Conservation (phyloP, 2,797 vertebrate species). For the Mico argentatus region DNA sequence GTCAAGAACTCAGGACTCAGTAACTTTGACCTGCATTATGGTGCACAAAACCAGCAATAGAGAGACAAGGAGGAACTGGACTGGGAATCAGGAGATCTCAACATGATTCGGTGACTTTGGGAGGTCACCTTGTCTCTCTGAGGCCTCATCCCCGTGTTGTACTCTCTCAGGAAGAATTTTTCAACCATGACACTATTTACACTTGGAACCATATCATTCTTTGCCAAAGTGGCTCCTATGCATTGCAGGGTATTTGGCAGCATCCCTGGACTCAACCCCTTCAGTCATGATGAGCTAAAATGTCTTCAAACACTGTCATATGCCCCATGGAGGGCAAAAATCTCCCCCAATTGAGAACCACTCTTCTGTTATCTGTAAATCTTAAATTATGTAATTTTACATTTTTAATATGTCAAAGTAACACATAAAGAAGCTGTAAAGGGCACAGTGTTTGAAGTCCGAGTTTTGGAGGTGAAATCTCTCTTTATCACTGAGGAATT, state of each 20-base stretch:
- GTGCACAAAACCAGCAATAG: background rate
- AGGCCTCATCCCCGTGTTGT: background rate
- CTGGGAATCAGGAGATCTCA: background rate
- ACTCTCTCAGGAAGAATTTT: background rate
- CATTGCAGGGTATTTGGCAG: background rate
- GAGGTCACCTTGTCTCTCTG: background rate
- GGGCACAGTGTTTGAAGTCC: background rate
- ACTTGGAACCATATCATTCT: background rate
- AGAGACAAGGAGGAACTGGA: background rate
- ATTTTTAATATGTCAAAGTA: background rate
- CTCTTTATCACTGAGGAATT: background rate
- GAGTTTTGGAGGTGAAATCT: background rate
- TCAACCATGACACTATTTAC: background rate
- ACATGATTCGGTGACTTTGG: background rate
- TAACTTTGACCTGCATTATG: background rate
- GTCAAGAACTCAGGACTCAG: background rate
- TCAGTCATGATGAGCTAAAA: background rate
- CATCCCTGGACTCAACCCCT: background rate
- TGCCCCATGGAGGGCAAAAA: background rate
- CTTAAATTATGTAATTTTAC: background rate
- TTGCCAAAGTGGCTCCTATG: fast-evolving
- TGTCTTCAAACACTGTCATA: background rate
- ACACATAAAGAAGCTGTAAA: background rate
- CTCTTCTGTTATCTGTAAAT: background rate
- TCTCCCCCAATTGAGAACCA: background rate